Evolutionary conservation across 2,113 vertebrate species (phyloP).

Genomic region (Tragelaphus scriptus): DNA sequence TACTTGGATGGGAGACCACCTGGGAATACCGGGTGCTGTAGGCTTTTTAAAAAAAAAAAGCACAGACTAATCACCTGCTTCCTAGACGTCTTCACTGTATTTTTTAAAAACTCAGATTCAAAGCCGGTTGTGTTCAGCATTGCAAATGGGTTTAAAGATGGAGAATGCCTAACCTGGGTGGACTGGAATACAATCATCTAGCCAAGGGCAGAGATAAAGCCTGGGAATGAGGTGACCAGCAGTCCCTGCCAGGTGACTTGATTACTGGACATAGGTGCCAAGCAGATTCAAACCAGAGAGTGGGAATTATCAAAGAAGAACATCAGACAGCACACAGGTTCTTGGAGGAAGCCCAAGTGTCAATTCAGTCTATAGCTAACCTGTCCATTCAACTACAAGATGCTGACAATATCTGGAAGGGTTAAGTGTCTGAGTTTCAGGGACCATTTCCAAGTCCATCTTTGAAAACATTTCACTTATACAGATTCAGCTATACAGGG

Average conservation of each 20-base stretch:
- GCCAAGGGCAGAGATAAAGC: not conserved
- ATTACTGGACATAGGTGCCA: not conserved
- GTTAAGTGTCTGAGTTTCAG: not conserved
- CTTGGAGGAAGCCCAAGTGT: not conserved
- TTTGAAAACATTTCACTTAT: not conserved
- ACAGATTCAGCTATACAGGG: not conserved
- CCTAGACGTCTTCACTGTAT: not conserved
- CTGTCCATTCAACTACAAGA: not conserved
- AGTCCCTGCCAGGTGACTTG: not conserved
- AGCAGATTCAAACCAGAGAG: not conserved
- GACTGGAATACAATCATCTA: not conserved
- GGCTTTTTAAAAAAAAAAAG: not conserved
- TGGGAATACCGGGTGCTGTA: too few relatives aligned
- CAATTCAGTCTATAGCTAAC: not conserved
- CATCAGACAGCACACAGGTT: not conserved
- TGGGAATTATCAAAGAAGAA: not conserved
- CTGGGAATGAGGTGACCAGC: not conserved
- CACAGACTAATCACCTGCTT: not conserved
- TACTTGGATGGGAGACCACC: too few relatives aligned
- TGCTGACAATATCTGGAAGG: not conserved
- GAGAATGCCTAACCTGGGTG: not conserved
- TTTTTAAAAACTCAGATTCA: not conserved
- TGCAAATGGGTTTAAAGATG: not conserved
- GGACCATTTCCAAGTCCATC: not conserved
- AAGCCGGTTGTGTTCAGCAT: not conserved